These are phyloP conservation scores for Leucoraja erinaceus DNA, from an alignment of 2,113 vertebrate genomes.

Conservation along the genomic window DNA sequence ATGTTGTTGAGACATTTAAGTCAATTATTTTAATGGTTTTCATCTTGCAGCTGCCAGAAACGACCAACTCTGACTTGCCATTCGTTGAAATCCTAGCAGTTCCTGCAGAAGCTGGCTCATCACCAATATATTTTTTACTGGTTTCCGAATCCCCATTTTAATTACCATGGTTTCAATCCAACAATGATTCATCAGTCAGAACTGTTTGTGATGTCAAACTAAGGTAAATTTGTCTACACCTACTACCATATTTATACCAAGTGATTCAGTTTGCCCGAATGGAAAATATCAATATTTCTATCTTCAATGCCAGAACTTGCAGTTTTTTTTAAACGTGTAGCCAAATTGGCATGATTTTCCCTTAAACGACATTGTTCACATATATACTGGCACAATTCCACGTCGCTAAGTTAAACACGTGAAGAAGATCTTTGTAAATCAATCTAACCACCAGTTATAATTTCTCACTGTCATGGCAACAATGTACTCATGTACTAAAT, in stretches of 20 bases:
- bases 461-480: conserved; percentile 17
- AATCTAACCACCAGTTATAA: not conserved
- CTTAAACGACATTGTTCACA: not conserved
- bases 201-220: conserved; percentile 7
- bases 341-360: not conserved
- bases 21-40: conserved; percentile 10
- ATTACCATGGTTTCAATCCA: conserved; percentile 1
- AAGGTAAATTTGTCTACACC: not conserved
- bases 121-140: not conserved
- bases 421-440: not conserved
- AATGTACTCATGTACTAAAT: too few species aligned
- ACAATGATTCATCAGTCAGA: conserved; percentile 18
- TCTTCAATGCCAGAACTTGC: not conserved
- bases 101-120: not conserved
- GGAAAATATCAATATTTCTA: not conserved
- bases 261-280: conserved; percentile 9
- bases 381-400: not conserved
- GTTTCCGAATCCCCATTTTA: conserved; percentile 28
- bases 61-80: not conserved
- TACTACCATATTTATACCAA: not conserved
- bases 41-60: conserved; percentile 19
- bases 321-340: not conserved
- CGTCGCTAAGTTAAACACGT: conserved; percentile 10
- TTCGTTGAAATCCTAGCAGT: not conserved
- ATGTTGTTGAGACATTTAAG: not conserved